Percentiles rank a stretch among this genome's conserved stretches.
phyloP scores from a whole-genome alignment of 2,888 invertebrate species.

The Hedychridium roseum region DNA sequence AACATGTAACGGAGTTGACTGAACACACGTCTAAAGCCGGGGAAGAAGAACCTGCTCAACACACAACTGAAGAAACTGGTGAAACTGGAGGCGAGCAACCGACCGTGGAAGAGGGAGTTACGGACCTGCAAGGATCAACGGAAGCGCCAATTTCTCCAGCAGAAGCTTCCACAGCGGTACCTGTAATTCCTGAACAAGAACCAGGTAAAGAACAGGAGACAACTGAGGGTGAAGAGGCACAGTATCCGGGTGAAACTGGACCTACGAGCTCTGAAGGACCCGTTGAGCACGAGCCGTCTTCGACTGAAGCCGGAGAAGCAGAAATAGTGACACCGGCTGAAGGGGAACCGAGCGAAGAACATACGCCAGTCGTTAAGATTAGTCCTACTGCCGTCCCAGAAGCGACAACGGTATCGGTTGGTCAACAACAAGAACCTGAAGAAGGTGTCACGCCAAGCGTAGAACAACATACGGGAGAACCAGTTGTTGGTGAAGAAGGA shows the following conservation, averaged over 20 bases:
- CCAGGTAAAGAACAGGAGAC: constrained; percentile 11
- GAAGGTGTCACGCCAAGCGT: constrained; percentile 9
- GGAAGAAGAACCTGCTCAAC: constrained; percentile 17
- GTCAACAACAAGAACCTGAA: constrained; percentile 13
- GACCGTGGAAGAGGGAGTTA: constrained; percentile 13
- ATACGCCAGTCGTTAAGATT: constrained; percentile 5
- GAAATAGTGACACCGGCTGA: constrained; percentile 4
- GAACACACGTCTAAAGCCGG: background rate
- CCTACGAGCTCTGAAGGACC: constrained; percentile 3
- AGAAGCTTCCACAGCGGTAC: constrained; percentile 23
- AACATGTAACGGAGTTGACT: background rate
- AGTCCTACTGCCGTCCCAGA: constrained; percentile 11
- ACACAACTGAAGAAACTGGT: constrained; percentile 14
- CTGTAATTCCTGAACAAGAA: constrained; percentile 8
- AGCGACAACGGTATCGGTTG: background rate
- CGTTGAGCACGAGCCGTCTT: background rate
- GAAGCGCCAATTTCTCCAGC: constrained; percentile 3
- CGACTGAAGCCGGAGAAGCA: too few relatives aligned
- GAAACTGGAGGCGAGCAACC: constrained; percentile 28
- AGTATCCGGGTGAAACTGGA: constrained; percentile 15
- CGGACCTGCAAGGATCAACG: constrained; percentile 10
- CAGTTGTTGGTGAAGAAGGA: constrained; percentile 3
- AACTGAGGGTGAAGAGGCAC: constrained; percentile 17
- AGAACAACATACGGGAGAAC: constrained; percentile 11
- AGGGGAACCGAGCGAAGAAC: constrained; percentile 12